Conservation (phyloP, 2,888 invertebrate species). For the Pterostichus niger region DNA sequence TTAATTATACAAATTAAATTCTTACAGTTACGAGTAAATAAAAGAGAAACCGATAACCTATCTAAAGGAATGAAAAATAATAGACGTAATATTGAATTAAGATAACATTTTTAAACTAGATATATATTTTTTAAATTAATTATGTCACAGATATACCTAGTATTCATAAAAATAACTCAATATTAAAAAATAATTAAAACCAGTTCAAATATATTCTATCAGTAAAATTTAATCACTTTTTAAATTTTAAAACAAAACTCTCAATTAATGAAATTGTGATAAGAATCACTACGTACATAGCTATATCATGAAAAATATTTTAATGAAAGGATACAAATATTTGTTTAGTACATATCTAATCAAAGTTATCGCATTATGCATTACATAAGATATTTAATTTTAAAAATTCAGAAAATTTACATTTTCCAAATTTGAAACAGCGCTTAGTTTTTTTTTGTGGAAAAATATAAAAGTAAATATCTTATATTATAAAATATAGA, state of each 20-base stretch:
- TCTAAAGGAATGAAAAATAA: conserved; percentile 7
- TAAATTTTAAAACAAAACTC: neutral
- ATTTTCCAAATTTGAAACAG: no score
- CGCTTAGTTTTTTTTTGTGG: no score
- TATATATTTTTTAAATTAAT: neutral
- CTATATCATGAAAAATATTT: neutral
- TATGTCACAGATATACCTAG: neutral
- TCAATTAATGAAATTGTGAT: conserved; percentile 8
- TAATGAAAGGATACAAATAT: conserved; percentile 8
- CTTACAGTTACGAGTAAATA: neutral
- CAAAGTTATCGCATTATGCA: neutral
- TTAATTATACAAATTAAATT: neutral
- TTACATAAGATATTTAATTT: neutral
- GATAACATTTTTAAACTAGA: neutral
- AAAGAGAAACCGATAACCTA: neutral
- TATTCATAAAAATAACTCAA: neutral
- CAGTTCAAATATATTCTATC: conserved; percentile 16
- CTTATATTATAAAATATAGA: no score
- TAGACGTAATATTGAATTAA: neutral
- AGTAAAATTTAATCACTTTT: conserved; percentile 19
- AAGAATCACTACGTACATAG: conserved; percentile 7
- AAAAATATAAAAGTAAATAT: no score
- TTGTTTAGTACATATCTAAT: neutral
- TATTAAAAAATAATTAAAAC: conserved; percentile 34
- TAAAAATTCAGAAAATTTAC: no score